A percentile compares a stretch with the other conserved stretches of the same genome.
These are phyloP conservation scores for Drosophila saltans DNA, from an alignment of 1,140 invertebrate genomes.

Conservation along the genomic window DNA sequence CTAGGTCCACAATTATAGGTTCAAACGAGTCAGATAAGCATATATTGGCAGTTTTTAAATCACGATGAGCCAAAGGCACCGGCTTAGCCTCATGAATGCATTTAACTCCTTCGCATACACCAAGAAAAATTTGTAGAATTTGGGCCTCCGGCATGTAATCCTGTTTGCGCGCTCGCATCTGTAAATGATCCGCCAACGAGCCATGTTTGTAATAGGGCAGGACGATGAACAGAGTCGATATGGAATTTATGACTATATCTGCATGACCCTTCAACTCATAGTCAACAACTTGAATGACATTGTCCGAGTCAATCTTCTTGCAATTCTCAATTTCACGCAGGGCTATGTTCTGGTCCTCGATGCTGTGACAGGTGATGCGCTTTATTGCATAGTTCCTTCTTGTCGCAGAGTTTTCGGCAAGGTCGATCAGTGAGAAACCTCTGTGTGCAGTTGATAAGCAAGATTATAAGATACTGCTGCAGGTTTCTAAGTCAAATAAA, in stretches of 20 bases:
- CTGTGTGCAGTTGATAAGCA: slow-evolving; percentile 83
- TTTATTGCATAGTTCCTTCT: slow-evolving; percentile 91
- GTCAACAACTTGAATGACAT: slow-evolving; percentile 91
- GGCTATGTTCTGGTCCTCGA: slow-evolving; percentile 90
- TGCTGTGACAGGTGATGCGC: slow-evolving; percentile 91
- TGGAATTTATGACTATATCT: slow-evolving; percentile 88
- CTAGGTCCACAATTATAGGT: slow-evolving; percentile 93
- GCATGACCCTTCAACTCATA: slow-evolving; percentile 86
- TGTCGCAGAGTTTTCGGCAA: slow-evolving; percentile 90
- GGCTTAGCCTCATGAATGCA: slow-evolving; percentile 90
- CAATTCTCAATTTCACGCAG: slow-evolving; percentile 91
- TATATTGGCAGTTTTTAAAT: slow-evolving; percentile 94
- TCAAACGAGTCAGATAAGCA: slow-evolving; percentile 88
- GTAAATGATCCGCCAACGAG: slow-evolving; percentile 89
- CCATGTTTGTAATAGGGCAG: slow-evolving; percentile 92
- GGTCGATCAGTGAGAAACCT: slow-evolving; percentile 92
- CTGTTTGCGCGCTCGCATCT: slow-evolving; percentile 85
- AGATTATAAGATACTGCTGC: slow-evolving; percentile 40
- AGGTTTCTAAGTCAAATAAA: slow-evolving; percentile 13
- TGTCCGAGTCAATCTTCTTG: slow-evolving; percentile 88
- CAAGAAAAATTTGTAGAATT: slow-evolving; percentile 88
- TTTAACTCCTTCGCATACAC: slow-evolving; percentile 90
- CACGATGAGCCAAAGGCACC: slow-evolving; percentile 90
- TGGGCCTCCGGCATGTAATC: slow-evolving; percentile 87
- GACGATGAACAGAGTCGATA: slow-evolving; percentile 90